These are phyloP conservation scores for Drosophila helvetica DNA, from an alignment of 2,888 invertebrate species.

Conservation along the genomic window DNA sequence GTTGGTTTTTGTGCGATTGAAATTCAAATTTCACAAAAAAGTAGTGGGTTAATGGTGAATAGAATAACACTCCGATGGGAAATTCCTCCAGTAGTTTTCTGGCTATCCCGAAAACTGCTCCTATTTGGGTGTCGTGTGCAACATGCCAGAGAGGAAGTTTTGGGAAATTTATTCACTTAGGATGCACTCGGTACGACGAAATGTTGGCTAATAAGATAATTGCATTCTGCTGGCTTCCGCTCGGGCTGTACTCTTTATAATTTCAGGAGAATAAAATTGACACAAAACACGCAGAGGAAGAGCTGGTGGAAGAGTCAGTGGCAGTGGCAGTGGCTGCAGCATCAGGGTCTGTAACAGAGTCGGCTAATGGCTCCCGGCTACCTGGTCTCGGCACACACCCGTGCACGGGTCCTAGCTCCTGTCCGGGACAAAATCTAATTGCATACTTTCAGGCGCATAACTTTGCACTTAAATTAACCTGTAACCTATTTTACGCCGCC, in stretches of 20 bases:
- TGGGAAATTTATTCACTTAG: conserved; percentile 38
- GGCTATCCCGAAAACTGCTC: no score
- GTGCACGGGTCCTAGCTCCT: conserved; percentile 37
- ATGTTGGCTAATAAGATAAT: conserved; percentile 74
- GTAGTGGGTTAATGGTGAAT: no score
- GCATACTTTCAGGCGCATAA: conserved; percentile 79
- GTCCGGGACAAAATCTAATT: conserved; percentile 73
- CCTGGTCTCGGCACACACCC: conserved; percentile 1
- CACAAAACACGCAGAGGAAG: conserved; percentile 30
- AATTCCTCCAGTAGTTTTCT: not conserved
- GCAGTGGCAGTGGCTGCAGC: not conserved
- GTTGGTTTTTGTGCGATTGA: no score
- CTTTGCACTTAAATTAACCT: conserved; percentile 80
- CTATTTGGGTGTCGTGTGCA: no score
- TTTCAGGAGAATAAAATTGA: conserved; percentile 71
- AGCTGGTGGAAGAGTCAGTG: not conserved
- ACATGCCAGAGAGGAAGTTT: not conserved
- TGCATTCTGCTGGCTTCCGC: conserved; percentile 55
- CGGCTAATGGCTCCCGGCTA: not conserved
- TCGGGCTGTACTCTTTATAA: conserved; percentile 49
- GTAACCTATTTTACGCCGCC: conserved; percentile 75
- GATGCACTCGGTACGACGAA: conserved; percentile 45
- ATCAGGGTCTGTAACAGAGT: not conserved
- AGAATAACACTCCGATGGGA: not conserved
- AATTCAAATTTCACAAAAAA: no score